Conservation (phyloP, 2,888 invertebrate species). For the Onchidella celtica region DNA sequence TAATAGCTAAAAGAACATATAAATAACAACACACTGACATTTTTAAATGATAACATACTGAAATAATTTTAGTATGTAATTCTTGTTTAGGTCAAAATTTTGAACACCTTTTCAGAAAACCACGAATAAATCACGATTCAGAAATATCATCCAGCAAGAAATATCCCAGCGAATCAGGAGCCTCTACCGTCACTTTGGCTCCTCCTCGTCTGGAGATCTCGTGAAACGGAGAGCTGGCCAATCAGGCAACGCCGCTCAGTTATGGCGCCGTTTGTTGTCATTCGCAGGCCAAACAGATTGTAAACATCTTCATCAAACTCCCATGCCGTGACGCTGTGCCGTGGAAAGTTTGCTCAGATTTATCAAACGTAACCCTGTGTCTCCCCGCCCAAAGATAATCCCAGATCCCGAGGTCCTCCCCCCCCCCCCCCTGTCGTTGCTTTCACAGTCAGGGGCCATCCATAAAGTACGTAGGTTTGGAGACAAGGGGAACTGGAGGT, state of each 20-base stretch:
- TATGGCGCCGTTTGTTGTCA: constrained; percentile 28
- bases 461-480: no score
- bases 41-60: neutral
- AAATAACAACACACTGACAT: neutral
- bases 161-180: neutral
- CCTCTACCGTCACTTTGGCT: neutral
- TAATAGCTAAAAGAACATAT: no score
- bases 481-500: no score
- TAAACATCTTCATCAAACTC: constrained; percentile 31
- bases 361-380: constrained; percentile 6
- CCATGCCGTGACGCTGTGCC: neutral
- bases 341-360: constrained; percentile 3
- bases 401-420: no score
- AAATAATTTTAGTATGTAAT: no score
- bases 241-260: neutral
- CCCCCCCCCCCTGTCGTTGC: no score
- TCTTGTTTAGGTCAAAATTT: no score
- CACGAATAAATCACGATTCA: no score
- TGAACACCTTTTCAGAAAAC: no score
- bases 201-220: neutral
- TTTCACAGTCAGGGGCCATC: no score
- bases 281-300: constrained; percentile 2
- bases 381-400: constrained; percentile 28
- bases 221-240: neutral
- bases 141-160: neutral